Evolutionary conservation across 1,140 invertebrate genomes (phyloP).

Genomic region (Cydia fagiglandana): DNA sequence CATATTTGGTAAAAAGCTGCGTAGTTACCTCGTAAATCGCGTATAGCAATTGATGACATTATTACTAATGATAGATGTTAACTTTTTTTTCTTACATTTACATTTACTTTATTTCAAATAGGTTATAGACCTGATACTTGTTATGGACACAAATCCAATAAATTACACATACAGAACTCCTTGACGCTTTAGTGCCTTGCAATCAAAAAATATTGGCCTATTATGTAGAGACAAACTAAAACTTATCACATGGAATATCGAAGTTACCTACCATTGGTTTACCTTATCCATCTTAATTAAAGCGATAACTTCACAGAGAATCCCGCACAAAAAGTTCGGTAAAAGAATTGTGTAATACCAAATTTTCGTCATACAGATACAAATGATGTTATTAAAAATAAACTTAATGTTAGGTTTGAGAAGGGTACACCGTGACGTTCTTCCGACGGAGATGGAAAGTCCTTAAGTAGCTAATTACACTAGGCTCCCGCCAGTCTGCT

Average conservation of each 20-base stretch:
- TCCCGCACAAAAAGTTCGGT: constrained; percentile 37
- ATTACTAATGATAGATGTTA: too few species aligned
- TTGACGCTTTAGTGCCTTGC: constrained; percentile 53
- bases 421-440: constrained; percentile 62
- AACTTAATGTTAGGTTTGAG: constrained; percentile 75
- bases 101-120: constrained; percentile 73
- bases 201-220: constrained; percentile 59
- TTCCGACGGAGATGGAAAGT: constrained; percentile 65
- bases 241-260: constrained; percentile 75
- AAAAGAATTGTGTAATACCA: constrained; percentile 45
- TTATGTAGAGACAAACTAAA: constrained; percentile 59
- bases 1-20: too few species aligned
- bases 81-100: too few species aligned
- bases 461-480: constrained; percentile 68
- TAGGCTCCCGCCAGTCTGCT: constrained; percentile 90
- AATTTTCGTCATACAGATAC: constrained; percentile 51
- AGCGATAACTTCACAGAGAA: constrained; percentile 50
- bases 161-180: constrained; percentile 60
- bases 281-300: constrained; percentile 56
- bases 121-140: constrained; percentile 64
- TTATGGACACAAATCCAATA: constrained; percentile 61
- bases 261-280: constrained; percentile 70
- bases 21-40: too few species aligned
- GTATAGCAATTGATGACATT: too few species aligned
- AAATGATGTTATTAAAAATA: constrained; percentile 67